Percentiles rank a stretch among this genome's conserved stretches.
Conservation (phyloP, 1,140 invertebrate species). For the Papilio helenus region DNA sequence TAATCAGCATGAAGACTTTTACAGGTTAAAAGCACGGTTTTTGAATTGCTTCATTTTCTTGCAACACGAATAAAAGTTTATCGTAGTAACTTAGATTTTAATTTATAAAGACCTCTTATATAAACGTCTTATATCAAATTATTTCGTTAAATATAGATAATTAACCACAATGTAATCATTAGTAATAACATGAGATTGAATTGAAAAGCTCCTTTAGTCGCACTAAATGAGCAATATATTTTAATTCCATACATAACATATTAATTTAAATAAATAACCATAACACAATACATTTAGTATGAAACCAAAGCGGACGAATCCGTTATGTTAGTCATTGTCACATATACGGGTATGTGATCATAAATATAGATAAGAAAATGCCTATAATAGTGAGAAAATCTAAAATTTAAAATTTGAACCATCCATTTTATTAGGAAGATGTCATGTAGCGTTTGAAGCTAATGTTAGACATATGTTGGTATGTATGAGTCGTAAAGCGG, state of each 20-base stretch:
- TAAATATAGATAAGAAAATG: too few species aligned
- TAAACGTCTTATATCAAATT: too few species aligned
- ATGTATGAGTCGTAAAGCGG: slow-evolving; percentile 12
- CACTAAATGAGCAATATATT: too few species aligned
- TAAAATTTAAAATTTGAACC: too few species aligned
- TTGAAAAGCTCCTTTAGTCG: neutral
- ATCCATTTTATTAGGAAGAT: neutral
- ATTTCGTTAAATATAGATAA: neutral
- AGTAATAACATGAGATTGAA: neutral
- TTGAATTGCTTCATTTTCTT: neutral
- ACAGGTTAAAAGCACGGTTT: neutral
- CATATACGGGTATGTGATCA: too few species aligned
- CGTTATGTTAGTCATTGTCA: too few species aligned
- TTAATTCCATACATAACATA: too few species aligned
- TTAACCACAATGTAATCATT: neutral
- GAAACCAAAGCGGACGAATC: too few species aligned
- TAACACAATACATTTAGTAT: too few species aligned
- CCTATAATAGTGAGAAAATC: too few species aligned
- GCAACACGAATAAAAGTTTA: neutral
- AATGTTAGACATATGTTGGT: neutral
- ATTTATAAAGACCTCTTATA: neutral
- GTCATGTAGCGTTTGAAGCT: neutral
- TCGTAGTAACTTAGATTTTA: neutral
- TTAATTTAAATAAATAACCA: too few species aligned
- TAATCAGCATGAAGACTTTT: neutral